Conservation (phyloP, 2,888 invertebrate species). For the Agonopterix subpropinquella region DNA sequence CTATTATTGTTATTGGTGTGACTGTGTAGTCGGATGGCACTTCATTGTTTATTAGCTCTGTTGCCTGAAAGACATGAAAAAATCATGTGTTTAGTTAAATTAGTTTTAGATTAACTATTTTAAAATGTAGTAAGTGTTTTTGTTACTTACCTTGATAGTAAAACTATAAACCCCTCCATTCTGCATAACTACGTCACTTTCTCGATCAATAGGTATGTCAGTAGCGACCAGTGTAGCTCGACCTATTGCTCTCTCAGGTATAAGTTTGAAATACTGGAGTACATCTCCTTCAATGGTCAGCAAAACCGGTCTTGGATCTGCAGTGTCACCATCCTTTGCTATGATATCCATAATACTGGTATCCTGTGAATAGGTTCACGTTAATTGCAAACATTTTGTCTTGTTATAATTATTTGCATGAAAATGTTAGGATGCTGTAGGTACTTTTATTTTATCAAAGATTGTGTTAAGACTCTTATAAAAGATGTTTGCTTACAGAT, state of each 20-base stretch:
- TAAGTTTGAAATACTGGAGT: conserved; percentile 80
- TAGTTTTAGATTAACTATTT: too few species aligned
- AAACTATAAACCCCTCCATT: conserved; percentile 88
- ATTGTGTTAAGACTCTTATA: neutral
- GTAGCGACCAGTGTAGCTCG: conserved; percentile 78
- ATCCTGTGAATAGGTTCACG: conserved; percentile 44
- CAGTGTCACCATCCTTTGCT: conserved; percentile 89
- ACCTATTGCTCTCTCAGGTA: conserved; percentile 72
- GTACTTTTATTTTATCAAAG: too few species aligned
- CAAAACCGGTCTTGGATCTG: conserved; percentile 80
- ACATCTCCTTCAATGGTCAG: conserved; percentile 81
- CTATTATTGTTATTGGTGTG: conserved; percentile 83
- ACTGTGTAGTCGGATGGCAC: conserved; percentile 81
- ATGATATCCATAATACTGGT: conserved; percentile 81
- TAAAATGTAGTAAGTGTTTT: neutral
- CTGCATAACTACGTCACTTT: conserved; percentile 82
- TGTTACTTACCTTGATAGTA: conserved; percentile 68
- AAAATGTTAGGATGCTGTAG: too few species aligned
- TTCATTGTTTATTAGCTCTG: conserved; percentile 83
- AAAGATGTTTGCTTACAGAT: conserved; percentile 50
- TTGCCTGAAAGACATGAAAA: conserved; percentile 66
- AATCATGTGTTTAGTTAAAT: neutral
- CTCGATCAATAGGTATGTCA: conserved; percentile 81
- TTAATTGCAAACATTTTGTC: neutral
- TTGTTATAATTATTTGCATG: neutral